Conservation (phyloP, 2,797 vertebrate genomes). For the Alectoris magna region DNA sequence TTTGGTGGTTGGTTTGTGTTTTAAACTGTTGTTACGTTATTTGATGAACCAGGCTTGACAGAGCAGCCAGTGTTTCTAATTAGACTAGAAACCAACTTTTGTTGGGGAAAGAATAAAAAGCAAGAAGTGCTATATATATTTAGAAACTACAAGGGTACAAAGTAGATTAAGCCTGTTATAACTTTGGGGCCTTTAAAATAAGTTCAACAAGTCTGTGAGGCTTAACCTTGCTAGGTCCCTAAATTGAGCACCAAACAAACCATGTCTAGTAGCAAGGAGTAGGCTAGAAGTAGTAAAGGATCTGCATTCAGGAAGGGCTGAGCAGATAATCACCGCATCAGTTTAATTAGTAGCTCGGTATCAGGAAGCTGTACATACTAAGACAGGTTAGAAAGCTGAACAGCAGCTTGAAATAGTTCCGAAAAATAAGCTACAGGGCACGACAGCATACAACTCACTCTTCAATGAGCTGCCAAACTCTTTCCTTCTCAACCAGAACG, state of each 20-base stretch:
- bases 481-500: neutral
- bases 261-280: neutral
- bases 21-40: too few species aligned
- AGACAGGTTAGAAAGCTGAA: neutral
- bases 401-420: neutral
- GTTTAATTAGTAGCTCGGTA: neutral
- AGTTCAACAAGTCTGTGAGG: neutral
- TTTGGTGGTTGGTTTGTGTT: neutral
- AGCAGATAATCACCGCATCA: neutral
- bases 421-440: neutral
- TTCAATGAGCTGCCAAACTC: neutral
- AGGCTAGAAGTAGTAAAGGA: neutral
- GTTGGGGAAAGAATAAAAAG: neutral
- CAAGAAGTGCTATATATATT: neutral
- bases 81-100: neutral
- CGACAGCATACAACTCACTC: neutral
- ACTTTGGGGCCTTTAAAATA: neutral
- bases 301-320: neutral
- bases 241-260: neutral
- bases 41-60: neutral
- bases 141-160: neutral
- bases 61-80: fast-evolving
- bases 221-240: neutral
- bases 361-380: neutral
- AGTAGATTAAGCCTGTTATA: neutral